Evolutionary conservation across 2,113 vertebrate species (phyloP), one percentile per base, ranked within the genome.

Genomic region (Salvelinus fontinalis): DNA sequence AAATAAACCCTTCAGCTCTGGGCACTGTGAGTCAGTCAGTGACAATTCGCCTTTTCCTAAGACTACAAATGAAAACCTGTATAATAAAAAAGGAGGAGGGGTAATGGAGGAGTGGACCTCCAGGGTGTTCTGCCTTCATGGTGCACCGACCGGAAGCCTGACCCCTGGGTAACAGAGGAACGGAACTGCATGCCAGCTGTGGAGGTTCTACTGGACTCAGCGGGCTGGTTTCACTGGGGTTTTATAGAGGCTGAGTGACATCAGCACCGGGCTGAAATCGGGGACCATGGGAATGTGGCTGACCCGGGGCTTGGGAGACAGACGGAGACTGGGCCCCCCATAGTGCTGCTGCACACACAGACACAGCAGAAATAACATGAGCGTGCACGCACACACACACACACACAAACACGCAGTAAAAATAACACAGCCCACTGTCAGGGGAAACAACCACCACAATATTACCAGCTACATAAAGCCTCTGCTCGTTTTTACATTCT

Each of bases 221-320:
- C 24, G 74, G 79, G 75, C 81, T 34, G 71, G 39, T 78, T 76
- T 57, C 34, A n/a, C 44, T 14, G 48, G 57, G 69, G 22, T 81
- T 83, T 85, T 77, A 83, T 76, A 79, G 78, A 66, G 26, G 67
- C 64, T 68, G 13, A 44, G 70, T 86, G 82, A 84, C 78, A 78
- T 74, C 79, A 79, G 54, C 66, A 62, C 75, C 71, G 68, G 78
- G 75, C 64, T 31, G 76, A 39, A 70, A 76, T 73, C n/a, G 22
- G 65, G 79, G 79, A 69, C 71, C 81, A 76, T 72, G 76, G 79
- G 82, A 83, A 76, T 49, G 44, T 62, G 70, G 67, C 75, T 83
- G 84, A 88, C 75, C 78, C 57, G 66, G 57, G 70, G 67, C 67
- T 60, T 74, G 76, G 68, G 74, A 73, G 73, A 54, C 14, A 3